phyloP scores from a whole-genome alignment of 2,797 vertebrate genomes.

The Acanthurus leucopareius region DNA sequence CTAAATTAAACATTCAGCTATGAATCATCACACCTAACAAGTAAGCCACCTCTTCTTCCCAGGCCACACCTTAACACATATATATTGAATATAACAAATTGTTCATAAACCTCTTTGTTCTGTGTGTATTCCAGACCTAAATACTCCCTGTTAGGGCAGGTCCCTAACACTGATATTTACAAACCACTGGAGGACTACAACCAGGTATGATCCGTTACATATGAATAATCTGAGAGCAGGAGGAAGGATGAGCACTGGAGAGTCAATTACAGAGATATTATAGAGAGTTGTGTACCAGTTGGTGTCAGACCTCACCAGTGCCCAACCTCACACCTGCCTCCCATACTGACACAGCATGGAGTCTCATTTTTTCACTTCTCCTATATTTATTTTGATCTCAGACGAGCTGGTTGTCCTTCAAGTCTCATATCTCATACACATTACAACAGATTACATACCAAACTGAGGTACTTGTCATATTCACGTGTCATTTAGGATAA shows the following conservation, averaged over 20 bases:
- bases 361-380: background rate
- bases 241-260: background rate
- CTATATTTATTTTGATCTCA: background rate
- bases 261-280: slow-evolving; percentile 16
- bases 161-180: slow-evolving; percentile 91
- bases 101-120: background rate
- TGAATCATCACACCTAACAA: background rate
- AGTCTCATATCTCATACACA: too few relatives aligned
- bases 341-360: too few relatives aligned
- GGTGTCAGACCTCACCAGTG: too few relatives aligned
- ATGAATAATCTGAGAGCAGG: background rate
- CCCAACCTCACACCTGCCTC: background rate
- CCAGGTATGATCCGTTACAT: slow-evolving; percentile 81
- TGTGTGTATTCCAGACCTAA: slow-evolving; percentile 85
- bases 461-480: background rate
- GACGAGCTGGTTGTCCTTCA: too few relatives aligned
- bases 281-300: background rate
- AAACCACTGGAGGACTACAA: slow-evolving; percentile 89
- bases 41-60: background rate
- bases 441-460: background rate
- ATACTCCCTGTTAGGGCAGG: slow-evolving; percentile 92
- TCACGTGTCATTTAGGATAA: background rate
- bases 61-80: background rate
- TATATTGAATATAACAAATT: background rate
- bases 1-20: background rate